Conservation (phyloP, 2,797 vertebrate species). For the Alcedo quadribrachys region DNA sequence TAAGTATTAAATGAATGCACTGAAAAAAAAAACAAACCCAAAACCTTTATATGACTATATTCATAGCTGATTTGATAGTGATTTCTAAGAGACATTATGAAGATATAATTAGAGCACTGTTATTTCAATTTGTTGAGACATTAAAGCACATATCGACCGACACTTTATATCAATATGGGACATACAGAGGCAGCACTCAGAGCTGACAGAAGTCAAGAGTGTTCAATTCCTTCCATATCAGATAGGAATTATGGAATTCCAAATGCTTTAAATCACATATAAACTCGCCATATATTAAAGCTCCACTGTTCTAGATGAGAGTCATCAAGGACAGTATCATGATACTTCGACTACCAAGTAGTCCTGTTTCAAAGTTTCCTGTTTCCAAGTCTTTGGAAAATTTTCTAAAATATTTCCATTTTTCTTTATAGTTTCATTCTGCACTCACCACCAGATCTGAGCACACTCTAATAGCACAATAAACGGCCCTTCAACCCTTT, state of each 20-base stretch:
- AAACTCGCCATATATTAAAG: neutral
- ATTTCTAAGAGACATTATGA: neutral
- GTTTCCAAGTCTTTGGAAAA: neutral
- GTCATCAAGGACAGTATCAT: neutral
- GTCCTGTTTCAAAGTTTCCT: neutral
- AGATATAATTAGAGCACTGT: neutral
- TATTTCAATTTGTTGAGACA: neutral
- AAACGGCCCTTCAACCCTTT: neutral
- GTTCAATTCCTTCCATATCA: neutral
- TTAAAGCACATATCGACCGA: neutral
- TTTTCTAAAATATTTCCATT: neutral
- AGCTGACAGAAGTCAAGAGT: neutral
- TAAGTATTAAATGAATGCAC: neutral
- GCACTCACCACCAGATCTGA: neutral
- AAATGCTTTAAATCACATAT: neutral
- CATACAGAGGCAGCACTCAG: neutral
- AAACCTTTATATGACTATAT: neutral
- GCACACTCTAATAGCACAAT: neutral
- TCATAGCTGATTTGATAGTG: neutral
- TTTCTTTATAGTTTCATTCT: neutral
- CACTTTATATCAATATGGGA: neutral
- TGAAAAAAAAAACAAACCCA: neutral
- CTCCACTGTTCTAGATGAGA: neutral
- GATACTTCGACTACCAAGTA: neutral
- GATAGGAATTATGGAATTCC: neutral